Base-by-base conservation (phyloP, 2,113 vertebrate genomes). In the Burhinus oedicnemus region DNA sequence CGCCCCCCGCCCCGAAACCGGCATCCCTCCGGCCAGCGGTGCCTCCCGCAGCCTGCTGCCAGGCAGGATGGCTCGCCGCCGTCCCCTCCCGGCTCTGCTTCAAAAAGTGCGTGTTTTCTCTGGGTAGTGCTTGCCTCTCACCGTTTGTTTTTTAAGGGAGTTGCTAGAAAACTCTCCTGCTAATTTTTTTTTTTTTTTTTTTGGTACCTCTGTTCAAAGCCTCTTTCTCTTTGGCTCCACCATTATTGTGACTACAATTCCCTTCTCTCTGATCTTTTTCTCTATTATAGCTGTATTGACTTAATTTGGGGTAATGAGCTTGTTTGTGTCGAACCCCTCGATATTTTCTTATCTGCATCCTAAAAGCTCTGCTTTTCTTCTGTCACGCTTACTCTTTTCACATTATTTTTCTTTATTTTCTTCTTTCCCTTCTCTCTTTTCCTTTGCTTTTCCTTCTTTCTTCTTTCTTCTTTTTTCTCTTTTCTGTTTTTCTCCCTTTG, bases 141-240 rank as follows among this genome's bases (percentile, higher is more conserved):
- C 19, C 9, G 4, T 75, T 54, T 93, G 71, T 44, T 89, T 91
- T 89, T 77, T 62, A 87, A 95, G 64, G 83, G 76, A 89, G 72
- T 95, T 93, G 83, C 72, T 91, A 91, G 89, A 96, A 96, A 91
- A 91, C 80, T 65, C 68, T 86, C 49, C 40, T 60, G 34, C 5
- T 36, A 6, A 21, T 58, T 22, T 45, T 40, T 54, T 74, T 10
- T 36, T 55, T 62, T 45, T 40, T 58, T 8, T 19, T 49, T 27
- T 61, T 45, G 26, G 74, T 66, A 38, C 44, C 36, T 81, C 38
- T 83, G 16, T 83, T 95, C 68, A 92, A 96, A 90, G 68, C 11
- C 32, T 92, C 36, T 55, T 66, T 95, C 20, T 92, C 18, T 71
- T 90, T 88, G 81, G 32, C 65, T 96, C 76, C 71, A 93, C 52